Percentiles rank a stretch among this genome's conserved stretches.
Evolutionary conservation across 2,888 invertebrate species (phyloP).

Genomic region (Ctena decussata): DNA sequence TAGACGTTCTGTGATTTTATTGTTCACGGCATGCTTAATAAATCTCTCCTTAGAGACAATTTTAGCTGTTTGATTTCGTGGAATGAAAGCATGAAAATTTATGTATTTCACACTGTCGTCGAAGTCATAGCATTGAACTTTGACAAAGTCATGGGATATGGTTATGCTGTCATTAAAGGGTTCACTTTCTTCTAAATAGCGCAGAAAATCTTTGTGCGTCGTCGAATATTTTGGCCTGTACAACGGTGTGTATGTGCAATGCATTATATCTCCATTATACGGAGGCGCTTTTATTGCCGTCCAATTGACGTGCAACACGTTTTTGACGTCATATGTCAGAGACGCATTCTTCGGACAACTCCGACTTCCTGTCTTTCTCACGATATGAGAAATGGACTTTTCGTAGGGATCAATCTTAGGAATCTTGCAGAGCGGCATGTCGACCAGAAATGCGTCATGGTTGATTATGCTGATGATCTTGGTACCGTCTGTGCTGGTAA

Average conservation of each 20-base stretch:
- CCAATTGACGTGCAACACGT: conserved; percentile 57
- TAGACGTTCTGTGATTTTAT: conserved; percentile 83
- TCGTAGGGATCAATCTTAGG: conserved; percentile 83
- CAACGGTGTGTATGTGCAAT: conserved; percentile 81
- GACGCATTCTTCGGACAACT: conserved; percentile 71
- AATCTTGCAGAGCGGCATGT: conserved; percentile 82
- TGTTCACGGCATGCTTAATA: conserved; percentile 44
- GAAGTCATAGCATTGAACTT: conserved; percentile 78
- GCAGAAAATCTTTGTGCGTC: conserved; percentile 61
- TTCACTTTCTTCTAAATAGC: conserved; percentile 54
- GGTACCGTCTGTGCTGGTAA: neutral
- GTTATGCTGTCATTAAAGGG: conserved; percentile 51
- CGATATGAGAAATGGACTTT: conserved; percentile 65
- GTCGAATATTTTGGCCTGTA: conserved; percentile 64
- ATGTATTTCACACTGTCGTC: conserved; percentile 74
- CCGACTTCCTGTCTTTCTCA: conserved; percentile 66
- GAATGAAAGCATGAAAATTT: conserved; percentile 82
- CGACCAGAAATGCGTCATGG: conserved; percentile 70
- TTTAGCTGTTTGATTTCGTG: conserved; percentile 69
- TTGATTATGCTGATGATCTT: neutral
- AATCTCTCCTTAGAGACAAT: conserved; percentile 41
- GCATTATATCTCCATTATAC: conserved; percentile 72
- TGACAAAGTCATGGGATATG: conserved; percentile 79
- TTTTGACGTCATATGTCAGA: conserved; percentile 76
- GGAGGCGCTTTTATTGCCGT: conserved; percentile 45